Evolutionary conservation across 2,797 vertebrate genomes (phyloP), one percentile per base, ranked within the genome.

Genomic region (Tapirus indicus): DNA sequence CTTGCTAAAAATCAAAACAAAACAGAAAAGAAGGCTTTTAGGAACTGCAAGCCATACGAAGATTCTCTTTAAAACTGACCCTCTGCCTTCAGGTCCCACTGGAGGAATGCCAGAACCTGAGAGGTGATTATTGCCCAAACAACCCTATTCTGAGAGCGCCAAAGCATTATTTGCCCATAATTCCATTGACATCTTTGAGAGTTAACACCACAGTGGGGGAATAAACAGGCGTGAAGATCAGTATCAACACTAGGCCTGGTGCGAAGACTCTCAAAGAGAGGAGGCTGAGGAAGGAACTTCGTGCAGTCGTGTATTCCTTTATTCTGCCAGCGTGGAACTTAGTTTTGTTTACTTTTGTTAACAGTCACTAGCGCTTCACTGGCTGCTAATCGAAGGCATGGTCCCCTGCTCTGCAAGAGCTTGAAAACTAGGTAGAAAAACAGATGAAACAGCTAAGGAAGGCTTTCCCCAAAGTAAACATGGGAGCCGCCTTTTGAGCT

Each of bases 1-100:
- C 83, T 58, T 90, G 44, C 64, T 71, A 69, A 96, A 95, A 83
- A 25, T 60, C 20, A 75, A 77, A 92, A 79, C 54, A 21, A 66
- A 75, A 18, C 17, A 18, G 17, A 0, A 16, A 52, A 20, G 11
- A 71, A 58, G 20, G 18, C 8, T 56, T 91, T 88, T 9, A 60
- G 7, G 29, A 90, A 95, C 27, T 87, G 29, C 38, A 84, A 92
- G 64, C 12, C 23, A 2, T 60, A 86, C 68, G 38, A 96, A 96
- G 69, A 85, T 66, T 85, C 41, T 92, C 41, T 84, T 88, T 71
- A 84, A 84, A 88, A 87, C 23, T 41, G 64, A 92, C 9, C 49
- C 20, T 80, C 29, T 41, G 29, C 23, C 38, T 8, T 86, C 82
- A 69, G 12, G 23, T 47, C 35, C 16, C 68, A 54, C 44, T 23